Evolutionary conservation across 2,797 vertebrate genomes (phyloP).

Genomic region (Pristis pectinata): DNA sequence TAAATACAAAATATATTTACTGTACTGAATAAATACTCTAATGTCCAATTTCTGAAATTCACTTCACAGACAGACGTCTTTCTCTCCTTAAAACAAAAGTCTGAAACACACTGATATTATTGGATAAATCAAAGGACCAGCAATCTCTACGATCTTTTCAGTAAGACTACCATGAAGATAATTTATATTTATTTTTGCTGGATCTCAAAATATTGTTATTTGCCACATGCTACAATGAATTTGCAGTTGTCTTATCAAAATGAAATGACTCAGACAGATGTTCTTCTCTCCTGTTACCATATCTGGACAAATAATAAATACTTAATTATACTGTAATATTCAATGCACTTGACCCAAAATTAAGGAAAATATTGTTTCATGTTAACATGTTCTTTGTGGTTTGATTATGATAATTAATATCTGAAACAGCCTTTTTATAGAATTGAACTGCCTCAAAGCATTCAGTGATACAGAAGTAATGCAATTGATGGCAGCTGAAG

Average conservation of each 20-base stretch:
- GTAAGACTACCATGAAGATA: not conserved
- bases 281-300: not conserved
- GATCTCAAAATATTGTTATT: not conserved
- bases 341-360: not conserved
- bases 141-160: not conserved
- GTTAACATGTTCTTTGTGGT: not conserved
- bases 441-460: constrained; percentile 53
- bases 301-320: not conserved
- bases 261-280: not conserved
- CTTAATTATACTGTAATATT: not conserved
- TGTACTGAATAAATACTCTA: not conserved
- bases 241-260: not conserved
- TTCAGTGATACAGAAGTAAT: constrained; percentile 67
- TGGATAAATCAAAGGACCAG: not conserved
- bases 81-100: not conserved
- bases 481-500: constrained; percentile 53
- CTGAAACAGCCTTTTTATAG: constrained; percentile 47
- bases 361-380: not conserved
- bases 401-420: constrained; percentile 34
- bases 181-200: not conserved
- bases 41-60: not conserved
- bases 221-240: not conserved
- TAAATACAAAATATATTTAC: not conserved
- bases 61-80: not conserved
- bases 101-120: not conserved